phyloP scores from a whole-genome alignment of 2,113 vertebrate genomes.

The Ptyas mucosa region DNA sequence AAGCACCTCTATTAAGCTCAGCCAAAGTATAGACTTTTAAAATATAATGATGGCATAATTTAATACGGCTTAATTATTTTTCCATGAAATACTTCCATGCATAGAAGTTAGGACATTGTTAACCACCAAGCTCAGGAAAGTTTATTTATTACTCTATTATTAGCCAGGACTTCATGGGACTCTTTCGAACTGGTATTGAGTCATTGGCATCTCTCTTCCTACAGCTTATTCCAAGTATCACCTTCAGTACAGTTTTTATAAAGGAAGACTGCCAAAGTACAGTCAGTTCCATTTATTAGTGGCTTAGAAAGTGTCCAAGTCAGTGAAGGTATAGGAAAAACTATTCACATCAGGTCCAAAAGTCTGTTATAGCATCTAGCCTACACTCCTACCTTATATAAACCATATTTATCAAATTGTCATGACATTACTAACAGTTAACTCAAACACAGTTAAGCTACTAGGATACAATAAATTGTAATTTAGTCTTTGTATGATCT shows the following conservation, averaged over 20 bases:
- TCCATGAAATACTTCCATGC: slow-evolving; percentile 61
- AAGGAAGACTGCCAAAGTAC: background rate
- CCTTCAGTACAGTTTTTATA: slow-evolving; percentile 6
- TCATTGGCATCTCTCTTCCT: background rate
- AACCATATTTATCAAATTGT: background rate
- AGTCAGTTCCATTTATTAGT: slow-evolving; percentile 9
- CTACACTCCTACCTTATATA: slow-evolving; percentile 6
- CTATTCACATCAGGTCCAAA: background rate
- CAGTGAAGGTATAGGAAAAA: background rate
- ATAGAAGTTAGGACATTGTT: slow-evolving; percentile 46
- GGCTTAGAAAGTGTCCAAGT: slow-evolving; percentile 17
- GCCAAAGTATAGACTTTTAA: slow-evolving; percentile 48
- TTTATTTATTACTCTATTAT: slow-evolving; percentile 34
- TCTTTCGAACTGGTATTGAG: slow-evolving; percentile 32
- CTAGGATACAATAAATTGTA: background rate
- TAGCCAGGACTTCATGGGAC: slow-evolving; percentile 9
- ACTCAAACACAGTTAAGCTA: background rate
- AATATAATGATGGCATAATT: slow-evolving; percentile 36
- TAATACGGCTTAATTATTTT: slow-evolving; percentile 54
- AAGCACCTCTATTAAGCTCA: slow-evolving; percentile 38
- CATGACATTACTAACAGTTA: background rate
- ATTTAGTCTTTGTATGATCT: background rate
- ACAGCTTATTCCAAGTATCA: slow-evolving; percentile 9
- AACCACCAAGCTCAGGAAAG: slow-evolving; percentile 23
- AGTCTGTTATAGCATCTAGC: slow-evolving; percentile 2